These are phyloP conservation scores for Dinomys branickii DNA, from an alignment of 2,113 vertebrate species.

Conservation along the genomic window DNA sequence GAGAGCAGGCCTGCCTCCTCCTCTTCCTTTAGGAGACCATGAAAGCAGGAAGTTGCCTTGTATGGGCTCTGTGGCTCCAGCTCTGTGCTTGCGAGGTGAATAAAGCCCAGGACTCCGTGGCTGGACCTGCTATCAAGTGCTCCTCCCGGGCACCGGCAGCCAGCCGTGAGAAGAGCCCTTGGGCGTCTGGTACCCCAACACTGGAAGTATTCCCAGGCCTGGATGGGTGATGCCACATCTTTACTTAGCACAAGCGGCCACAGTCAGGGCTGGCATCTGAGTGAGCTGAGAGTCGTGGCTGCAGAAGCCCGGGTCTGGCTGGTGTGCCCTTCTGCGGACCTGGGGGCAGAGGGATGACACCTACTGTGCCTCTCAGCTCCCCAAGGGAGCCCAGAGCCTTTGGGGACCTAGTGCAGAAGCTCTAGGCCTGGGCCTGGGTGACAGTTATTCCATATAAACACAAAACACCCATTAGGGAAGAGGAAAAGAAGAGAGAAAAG, in stretches of 20 bases:
- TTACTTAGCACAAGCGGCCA: accelerated
- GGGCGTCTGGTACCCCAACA: not conserved
- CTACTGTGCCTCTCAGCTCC: not conserved
- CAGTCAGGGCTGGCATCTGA: accelerated
- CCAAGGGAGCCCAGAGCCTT: accelerated
- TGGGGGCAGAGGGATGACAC: accelerated
- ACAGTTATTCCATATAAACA: not conserved
- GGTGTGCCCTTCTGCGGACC: accelerated
- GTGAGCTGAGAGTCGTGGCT: accelerated
- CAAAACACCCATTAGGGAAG: not conserved
- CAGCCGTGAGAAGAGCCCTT: accelerated
- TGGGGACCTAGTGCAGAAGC: not conserved
- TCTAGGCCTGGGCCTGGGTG: too few relatives aligned
- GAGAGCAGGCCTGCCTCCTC: not conserved
- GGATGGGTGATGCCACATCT: accelerated
- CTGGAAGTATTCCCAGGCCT: accelerated
- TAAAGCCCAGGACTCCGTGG: accelerated
- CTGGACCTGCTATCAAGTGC: not conserved
- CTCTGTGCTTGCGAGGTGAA: not conserved
- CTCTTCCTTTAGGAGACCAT: accelerated
- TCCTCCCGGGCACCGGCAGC: not conserved
- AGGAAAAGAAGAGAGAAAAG: not conserved
- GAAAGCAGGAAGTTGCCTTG: accelerated
- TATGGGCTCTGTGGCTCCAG: accelerated
- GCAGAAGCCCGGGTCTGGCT: not conserved